Evolutionary conservation across 1,140 invertebrate species (phyloP).

Genomic region (Danaus plexippus): DNA sequence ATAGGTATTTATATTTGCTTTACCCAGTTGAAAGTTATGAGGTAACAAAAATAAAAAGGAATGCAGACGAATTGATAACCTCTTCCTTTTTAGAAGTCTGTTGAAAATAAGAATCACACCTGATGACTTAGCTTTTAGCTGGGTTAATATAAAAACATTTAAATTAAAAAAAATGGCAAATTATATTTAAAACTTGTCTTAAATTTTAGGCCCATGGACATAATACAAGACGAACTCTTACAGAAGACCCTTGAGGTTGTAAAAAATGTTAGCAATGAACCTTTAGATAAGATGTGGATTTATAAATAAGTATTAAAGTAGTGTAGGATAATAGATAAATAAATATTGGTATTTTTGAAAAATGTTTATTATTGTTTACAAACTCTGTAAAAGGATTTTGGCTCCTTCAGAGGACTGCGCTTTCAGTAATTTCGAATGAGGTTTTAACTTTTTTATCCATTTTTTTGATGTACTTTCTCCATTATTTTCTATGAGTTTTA

Average conservation of each 20-base stretch:
- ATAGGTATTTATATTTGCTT: constrained; percentile 35
- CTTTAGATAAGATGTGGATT: constrained; percentile 58
- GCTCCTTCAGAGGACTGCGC: constrained; percentile 56
- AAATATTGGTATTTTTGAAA: constrained; percentile 5
- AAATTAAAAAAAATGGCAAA: too few species aligned
- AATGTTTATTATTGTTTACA: constrained; percentile 45
- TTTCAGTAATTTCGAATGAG: constrained; percentile 41
- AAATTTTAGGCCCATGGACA: constrained; percentile 48
- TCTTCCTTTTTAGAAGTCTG: too few species aligned
- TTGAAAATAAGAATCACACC: too few species aligned
- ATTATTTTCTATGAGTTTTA: constrained; percentile 66
- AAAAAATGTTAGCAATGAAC: constrained; percentile 40
- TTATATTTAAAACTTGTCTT: too few species aligned
- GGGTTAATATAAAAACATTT: too few species aligned
- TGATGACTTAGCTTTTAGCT: too few species aligned
- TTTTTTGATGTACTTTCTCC: constrained; percentile 31
- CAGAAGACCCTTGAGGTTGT: constrained; percentile 51
- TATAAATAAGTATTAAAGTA: constrained; percentile 14
- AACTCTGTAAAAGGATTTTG: constrained; percentile 54
- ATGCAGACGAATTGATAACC: too few species aligned
- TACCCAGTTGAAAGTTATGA: too few species aligned
- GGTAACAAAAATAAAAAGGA: too few species aligned
- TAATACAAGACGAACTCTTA: constrained; percentile 70
- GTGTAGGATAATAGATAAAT: constrained; percentile 3
- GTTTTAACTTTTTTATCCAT: constrained; percentile 46